Evolutionary conservation across 2,888 invertebrate genomes (phyloP).

Genomic region (Cryptophagus acutangulus): DNA sequence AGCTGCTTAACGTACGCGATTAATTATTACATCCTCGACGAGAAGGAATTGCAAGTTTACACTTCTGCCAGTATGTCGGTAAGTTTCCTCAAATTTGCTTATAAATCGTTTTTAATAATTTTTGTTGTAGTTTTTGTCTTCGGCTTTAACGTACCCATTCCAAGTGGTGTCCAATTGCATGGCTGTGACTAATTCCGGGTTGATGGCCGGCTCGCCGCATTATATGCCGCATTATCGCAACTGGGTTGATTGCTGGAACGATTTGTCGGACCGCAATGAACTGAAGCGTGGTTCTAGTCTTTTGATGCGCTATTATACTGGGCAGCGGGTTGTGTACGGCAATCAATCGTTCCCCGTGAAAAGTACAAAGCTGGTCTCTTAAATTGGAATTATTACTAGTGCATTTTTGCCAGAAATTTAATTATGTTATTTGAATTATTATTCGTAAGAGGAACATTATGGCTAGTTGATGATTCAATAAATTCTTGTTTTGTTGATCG

Average conservation of each 20-base stretch:
- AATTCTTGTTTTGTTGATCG: too few species aligned
- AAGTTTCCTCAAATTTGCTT: constrained; percentile 34
- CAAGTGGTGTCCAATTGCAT: constrained; percentile 88
- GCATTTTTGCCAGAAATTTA: too few species aligned
- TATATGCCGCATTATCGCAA: constrained; percentile 74
- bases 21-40: constrained; percentile 75
- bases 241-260: constrained; percentile 82
- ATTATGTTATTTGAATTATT: too few species aligned
- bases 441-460: too few species aligned
- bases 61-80: constrained; percentile 56
- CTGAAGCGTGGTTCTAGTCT: constrained; percentile 83
- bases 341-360: too few species aligned
- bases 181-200: constrained; percentile 75
- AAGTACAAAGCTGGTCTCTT: too few species aligned
- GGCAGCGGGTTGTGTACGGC: constrained; percentile 47
- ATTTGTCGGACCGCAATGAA: constrained; percentile 68
- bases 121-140: constrained; percentile 63
- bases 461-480: too few species aligned
- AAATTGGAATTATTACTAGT: too few species aligned
- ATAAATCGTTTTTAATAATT: neutral
- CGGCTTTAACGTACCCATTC: constrained; percentile 87
- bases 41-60: constrained; percentile 58
- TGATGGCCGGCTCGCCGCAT: constrained; percentile 78
- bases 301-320: constrained; percentile 67
- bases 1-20: constrained; percentile 70